Base-by-base conservation (phyloP, 2,113 vertebrate species). In the Eleginops maclovinus region DNA sequence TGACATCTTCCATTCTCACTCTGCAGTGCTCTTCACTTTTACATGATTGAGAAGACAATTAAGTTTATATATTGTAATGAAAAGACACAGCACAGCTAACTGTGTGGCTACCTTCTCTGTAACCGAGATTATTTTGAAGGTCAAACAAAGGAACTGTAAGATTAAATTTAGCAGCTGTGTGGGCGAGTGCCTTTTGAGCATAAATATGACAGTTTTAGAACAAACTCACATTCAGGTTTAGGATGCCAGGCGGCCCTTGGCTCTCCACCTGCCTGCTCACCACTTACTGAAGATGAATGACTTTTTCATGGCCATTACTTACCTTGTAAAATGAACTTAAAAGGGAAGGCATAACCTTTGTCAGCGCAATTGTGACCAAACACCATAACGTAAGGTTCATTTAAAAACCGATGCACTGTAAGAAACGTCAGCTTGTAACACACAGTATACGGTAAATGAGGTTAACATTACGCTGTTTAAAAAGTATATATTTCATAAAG, bases 251-350 rank as follows among this genome's bases (percentile, higher is more conserved):
- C 70, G 41, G 81, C 60, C 77, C 44, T 40, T 72, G 83, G 82
- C 82, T 84, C 81, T 87, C 86, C 77, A 89, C 86, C 86, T 88
- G 90, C 85, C 82, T 49, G 72, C 65, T 83, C 70, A n/a, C 77
- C 63, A 79, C 78, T 90, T 87, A 88, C 53, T 86, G 77, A 86
- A 88, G 88, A 92, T 82, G 75, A 86, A 91, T 86, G 79, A 81
- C 78, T 82, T 77, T 72, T 75, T 61, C 76, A 60, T 44, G 13
- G 58, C 78, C 71, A 89, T 92, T 87, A 88, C 85, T 90, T 89
- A 90, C 62, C 78, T 61, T 19, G 68, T 79, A 82, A 88, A 87
- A 86, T 79, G 56, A 75, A 80, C 85, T 78, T 82, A 83, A 86
- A 87, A 84, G 70, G 68, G 76, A 86, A 79, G 71, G 55, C 64